Conservation (phyloP, 2,888 invertebrate genomes). For the Agonopterix arenella region DNA sequence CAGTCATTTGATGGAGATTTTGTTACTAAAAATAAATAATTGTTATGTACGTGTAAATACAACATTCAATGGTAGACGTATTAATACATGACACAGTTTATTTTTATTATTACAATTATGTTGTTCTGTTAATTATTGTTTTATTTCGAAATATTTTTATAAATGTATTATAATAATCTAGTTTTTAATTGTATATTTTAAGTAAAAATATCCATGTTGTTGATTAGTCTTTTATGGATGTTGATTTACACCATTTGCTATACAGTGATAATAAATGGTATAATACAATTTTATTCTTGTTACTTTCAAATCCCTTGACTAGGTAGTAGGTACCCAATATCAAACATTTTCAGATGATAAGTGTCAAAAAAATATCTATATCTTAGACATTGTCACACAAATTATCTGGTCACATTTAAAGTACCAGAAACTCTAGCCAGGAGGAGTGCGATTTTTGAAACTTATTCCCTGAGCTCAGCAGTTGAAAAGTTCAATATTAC, state of each 20-base stretch:
- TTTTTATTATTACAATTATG: slow-evolving; percentile 52
- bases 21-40: slow-evolving; percentile 33
- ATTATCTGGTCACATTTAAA: no score
- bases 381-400: no score
- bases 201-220: slow-evolving; percentile 72
- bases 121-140: slow-evolving; percentile 36
- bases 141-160: slow-evolving; percentile 40
- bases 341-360: no score
- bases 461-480: no score
- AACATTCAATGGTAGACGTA: slow-evolving; percentile 34
- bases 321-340: no score
- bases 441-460: no score
- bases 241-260: slow-evolving; percentile 75
- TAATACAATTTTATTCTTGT: slow-evolving; percentile 23
- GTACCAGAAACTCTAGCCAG: no score
- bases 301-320: background rate
- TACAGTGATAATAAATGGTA: slow-evolving; percentile 74
- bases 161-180: slow-evolving; percentile 49
- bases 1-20: slow-evolving; percentile 37
- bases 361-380: no score
- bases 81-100: slow-evolving; percentile 62
- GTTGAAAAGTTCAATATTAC: no score
- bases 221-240: slow-evolving; percentile 75
- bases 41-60: slow-evolving; percentile 50
- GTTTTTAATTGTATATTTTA: slow-evolving; percentile 56